Base-by-base conservation (phyloP, 2,113 vertebrate genomes). In the Spea multiplicata region DNA sequence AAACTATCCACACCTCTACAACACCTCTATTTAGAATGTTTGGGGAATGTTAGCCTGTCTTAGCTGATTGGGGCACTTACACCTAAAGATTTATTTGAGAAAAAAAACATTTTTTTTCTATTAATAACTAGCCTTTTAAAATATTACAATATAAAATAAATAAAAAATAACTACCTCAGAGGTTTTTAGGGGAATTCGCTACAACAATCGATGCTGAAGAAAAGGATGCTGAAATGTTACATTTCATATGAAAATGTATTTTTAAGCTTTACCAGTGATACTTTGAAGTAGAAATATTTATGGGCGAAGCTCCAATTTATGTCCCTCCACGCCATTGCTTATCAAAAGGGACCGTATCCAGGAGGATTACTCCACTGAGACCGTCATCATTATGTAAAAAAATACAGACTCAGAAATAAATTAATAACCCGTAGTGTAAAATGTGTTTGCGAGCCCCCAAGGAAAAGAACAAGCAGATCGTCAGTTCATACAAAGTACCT, bases 251-350 rank as follows among this genome's bases (percentile, higher is more conserved):
- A 30, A 59, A 45, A 50, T 73, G 65, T 4, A 8, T 66, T 47
- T 65, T 75, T 71, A 52, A 14, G 14, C 14, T 73, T 46, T 17
- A 74, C 74, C 46, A 81, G 16, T 76, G 65, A 30, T 59, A 8
- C 8, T 82, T 71, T 82, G 68, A 83, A 84, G 68, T 46, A 45
- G 75, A 69, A 14, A 30, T 66, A 75, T 73, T 76, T 83, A 71
- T 44, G 46, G 75, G 10, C 13, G n/a, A 77, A 82, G 81, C 2
- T 5, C 74, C 57, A 0, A 5, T 75, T 75, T 74, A 4, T 71
- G 67, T 16, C 64, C 55, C 44, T 68, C 30, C 48, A 84, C 74
- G 69, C 47, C 66, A 12, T 50, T 71, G 45, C 44, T 81, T 78
- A 76, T 81, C 72, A 80, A 81, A 83, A 67, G 14, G 3, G 65